Conservation (phyloP, 23 tunicate genomes). For the Halocynthia aurantium region DNA sequence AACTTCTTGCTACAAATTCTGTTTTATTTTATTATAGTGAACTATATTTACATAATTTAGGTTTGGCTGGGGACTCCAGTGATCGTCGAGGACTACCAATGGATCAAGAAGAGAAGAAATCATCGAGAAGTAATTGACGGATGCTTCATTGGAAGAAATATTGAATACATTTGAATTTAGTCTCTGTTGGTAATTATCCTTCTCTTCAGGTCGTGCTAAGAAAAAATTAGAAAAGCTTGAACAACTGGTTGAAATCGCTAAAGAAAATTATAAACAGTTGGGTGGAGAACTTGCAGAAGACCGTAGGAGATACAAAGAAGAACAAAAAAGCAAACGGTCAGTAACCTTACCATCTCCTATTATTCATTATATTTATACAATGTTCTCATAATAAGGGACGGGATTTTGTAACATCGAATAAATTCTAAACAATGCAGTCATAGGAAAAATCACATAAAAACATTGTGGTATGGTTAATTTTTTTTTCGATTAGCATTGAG, state of each 20-base stretch:
- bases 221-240: conserved; percentile 61
- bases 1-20: too few relatives aligned
- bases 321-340: conserved; percentile 43
- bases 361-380: too few relatives aligned
- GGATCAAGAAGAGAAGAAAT: conserved; percentile 44
- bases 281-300: conserved; percentile 89
- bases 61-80: conserved; percentile 77
- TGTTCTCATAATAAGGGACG: too few relatives aligned
- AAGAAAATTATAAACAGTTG: conserved; percentile 64
- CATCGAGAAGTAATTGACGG: conserved; percentile 49
- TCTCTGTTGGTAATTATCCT: too few relatives aligned
- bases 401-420: neutral
- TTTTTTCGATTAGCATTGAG: too few relatives aligned
- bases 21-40: too few relatives aligned
- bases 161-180: too few relatives aligned
- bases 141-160: too few relatives aligned
- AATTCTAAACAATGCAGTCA: neutral
- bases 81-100: conserved; percentile 37
- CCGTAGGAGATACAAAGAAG: conserved; percentile 31
- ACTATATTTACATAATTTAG: neutral
- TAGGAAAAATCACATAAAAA: neutral
- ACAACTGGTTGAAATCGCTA: conserved; percentile 56
- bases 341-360: neutral
- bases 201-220: conserved; percentile 45
- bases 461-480: too few relatives aligned